Percentiles rank a stretch among this genome's conserved stretches.
These are phyloP conservation scores for Pluvialis apricaria DNA, from an alignment of 2,113 vertebrate species.

Conservation along the genomic window DNA sequence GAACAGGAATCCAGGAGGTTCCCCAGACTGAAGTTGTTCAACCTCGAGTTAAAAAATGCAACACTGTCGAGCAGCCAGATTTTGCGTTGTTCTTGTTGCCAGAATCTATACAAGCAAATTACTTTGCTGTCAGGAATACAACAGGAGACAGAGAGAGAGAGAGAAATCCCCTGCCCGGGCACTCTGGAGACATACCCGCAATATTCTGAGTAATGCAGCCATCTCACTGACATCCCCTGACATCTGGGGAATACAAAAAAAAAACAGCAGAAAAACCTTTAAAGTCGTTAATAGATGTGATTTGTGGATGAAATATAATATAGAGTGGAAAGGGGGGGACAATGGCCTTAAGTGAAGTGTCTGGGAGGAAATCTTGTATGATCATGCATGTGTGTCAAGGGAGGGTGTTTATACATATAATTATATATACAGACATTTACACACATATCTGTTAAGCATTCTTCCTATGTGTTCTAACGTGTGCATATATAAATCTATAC, in stretches of 20 bases:
- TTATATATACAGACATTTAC: not conserved
- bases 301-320: slow-evolving; percentile 34
- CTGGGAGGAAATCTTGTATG: not conserved
- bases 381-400: not conserved
- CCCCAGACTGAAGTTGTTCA: not conserved
- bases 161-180: not conserved
- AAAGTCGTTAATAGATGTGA: slow-evolving; percentile 30
- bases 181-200: slow-evolving; percentile 13
- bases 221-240: slow-evolving; percentile 44
- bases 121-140: slow-evolving; percentile 53
- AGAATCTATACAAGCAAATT: slow-evolving; percentile 59
- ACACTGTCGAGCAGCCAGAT: not conserved
- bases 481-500: not conserved
- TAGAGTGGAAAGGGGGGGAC: slow-evolving; percentile 16
- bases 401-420: not conserved
- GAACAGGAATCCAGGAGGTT: not conserved
- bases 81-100: slow-evolving; percentile 5
- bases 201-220: slow-evolving; percentile 20
- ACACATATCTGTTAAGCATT: not conserved
- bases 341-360: slow-evolving; percentile 25
- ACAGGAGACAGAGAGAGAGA: slow-evolving; percentile 13
- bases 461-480: not conserved
- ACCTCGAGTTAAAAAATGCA: slow-evolving; percentile 27
- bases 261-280: not conserved
- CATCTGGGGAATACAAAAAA: not conserved